Evolutionary conservation across 2,888 invertebrate species (phyloP).

Genomic region (Protophormia terraenovae): DNA sequence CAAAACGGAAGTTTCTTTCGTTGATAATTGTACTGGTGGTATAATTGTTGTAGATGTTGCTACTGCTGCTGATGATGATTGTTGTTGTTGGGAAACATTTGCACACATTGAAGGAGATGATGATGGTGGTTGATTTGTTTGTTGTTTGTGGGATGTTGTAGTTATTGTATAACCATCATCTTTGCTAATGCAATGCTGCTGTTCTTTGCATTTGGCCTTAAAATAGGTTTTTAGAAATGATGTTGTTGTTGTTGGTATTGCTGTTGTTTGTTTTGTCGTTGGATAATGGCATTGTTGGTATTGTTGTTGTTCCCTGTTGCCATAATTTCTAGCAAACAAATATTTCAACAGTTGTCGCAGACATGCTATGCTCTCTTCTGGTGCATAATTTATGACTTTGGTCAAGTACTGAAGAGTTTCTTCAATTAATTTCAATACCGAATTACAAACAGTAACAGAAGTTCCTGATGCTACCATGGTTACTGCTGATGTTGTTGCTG

Average conservation of each 20-base stretch:
- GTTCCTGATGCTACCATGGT: conserved; percentile 19
- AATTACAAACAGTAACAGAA: conserved; percentile 41
- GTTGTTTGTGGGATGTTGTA: conserved; percentile 37
- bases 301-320: conserved; percentile 74
- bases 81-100: conserved; percentile 32
- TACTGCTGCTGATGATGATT: no score
- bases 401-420: conserved; percentile 89
- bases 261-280: conserved; percentile 68
- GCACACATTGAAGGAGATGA: conserved; percentile 37
- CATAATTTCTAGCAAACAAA: conserved; percentile 87
- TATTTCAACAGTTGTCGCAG: conserved; percentile 89
- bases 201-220: conserved; percentile 72
- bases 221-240: conserved; percentile 75
- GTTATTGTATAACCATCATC: conserved; percentile 60
- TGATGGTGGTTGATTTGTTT: conserved; percentile 53
- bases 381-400: conserved; percentile 86
- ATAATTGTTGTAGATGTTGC: conserved; percentile 23
- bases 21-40: conserved; percentile 56
- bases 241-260: conserved; percentile 70
- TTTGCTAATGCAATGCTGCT: conserved; percentile 69
- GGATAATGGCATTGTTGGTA: conserved; percentile 70
- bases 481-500: conserved; percentile 56
- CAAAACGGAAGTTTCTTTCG: conserved; percentile 66
- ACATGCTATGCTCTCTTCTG: conserved; percentile 86
- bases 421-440: conserved; percentile 83